Base-by-base conservation (phyloP, 1,140 invertebrate genomes). In the Cydia pomonella region DNA sequence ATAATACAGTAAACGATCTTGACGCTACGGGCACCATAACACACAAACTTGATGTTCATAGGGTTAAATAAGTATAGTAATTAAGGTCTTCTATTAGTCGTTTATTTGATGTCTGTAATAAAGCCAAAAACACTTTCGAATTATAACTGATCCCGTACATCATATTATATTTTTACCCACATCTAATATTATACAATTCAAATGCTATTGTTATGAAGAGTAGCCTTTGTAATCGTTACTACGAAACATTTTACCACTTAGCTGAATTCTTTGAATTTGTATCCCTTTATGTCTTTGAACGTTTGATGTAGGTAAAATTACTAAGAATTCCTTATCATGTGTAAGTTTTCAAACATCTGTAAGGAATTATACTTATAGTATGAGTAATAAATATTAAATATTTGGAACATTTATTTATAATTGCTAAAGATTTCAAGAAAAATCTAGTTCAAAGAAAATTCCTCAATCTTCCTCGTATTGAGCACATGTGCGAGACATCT, bases 271-370 rank as follows among this genome's bases (percentile, higher is more conserved):
- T 59, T 23, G 53, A 59, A 59, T 59, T 59, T 23, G 21, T 23
- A 23, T 23, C 7, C 53, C 53, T 59, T n/a, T 23, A n/a, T 18
- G 47, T 23, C 18, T 59, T 23, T 23, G 18, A 59, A 23, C 53
- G 53, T 59, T 59, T 59, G 53, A 59, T 59, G 53, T 59, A 23
- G 53, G 53, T 53, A 53, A n/a, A 23, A 59, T 23, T 59, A 59
- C 53, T 23, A 59, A 23, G 53, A 59, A 59, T 23, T 59, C 21
- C n/a, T 53, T 59, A 23, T 23, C 1, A 23, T 12, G 7, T 59
- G 3, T n/a, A 59, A 59, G 18, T 53, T 18, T 47, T 53, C 50
- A 18, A 53, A 18, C 6, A 53, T 53, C n/a, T 53, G 6, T 7
- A 53, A 18, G 6, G 50, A 53, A 21, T 53, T n/a, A 1, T 53